phyloP scores from a whole-genome alignment of 2,888 invertebrate species.

The Encarsia formosa region DNA sequence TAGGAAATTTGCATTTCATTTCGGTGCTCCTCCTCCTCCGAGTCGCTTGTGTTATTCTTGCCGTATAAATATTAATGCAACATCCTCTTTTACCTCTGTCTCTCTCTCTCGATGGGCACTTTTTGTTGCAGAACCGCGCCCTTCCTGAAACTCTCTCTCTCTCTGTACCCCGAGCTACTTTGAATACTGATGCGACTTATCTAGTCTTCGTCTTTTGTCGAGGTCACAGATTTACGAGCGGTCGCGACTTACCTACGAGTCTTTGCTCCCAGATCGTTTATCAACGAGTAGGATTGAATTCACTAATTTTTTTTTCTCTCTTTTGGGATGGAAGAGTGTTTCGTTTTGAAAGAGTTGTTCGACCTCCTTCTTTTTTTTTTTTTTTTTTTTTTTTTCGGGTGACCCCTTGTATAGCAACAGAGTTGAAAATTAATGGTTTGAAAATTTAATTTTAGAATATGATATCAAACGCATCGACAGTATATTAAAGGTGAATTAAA shows the following conservation, averaged over 20 bases:
- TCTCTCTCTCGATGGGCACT: too few species aligned
- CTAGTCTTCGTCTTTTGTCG: too few species aligned
- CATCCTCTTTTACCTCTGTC: too few species aligned
- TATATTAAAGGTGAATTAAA: too few species aligned
- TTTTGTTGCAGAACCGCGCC: constrained; percentile 43
- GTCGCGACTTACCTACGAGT: constrained; percentile 26
- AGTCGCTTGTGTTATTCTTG: constrained; percentile 42
- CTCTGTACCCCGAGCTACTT: constrained; percentile 41
- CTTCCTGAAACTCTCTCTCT: constrained; percentile 32
- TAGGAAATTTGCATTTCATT: constrained; percentile 53
- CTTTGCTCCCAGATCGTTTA: constrained; percentile 15
- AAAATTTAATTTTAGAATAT: too few species aligned
- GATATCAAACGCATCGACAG: too few species aligned
- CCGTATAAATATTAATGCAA: constrained; percentile 53
- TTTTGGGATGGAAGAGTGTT: too few species aligned
- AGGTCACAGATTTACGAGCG: constrained; percentile 47
- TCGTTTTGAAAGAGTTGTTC: too few species aligned
- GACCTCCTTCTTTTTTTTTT: too few species aligned
- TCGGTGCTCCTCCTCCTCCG: constrained; percentile 32
- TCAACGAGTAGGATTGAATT: constrained; percentile 13
- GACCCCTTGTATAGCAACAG: too few species aligned
- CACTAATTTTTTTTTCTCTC: neutral
- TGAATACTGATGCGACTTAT: constrained; percentile 52
- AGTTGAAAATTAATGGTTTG: too few species aligned
- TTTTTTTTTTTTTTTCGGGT: too few species aligned